These are phyloP conservation scores for Catagonus wagneri DNA, from an alignment of 2,113 vertebrate genomes.

Conservation along the genomic window DNA sequence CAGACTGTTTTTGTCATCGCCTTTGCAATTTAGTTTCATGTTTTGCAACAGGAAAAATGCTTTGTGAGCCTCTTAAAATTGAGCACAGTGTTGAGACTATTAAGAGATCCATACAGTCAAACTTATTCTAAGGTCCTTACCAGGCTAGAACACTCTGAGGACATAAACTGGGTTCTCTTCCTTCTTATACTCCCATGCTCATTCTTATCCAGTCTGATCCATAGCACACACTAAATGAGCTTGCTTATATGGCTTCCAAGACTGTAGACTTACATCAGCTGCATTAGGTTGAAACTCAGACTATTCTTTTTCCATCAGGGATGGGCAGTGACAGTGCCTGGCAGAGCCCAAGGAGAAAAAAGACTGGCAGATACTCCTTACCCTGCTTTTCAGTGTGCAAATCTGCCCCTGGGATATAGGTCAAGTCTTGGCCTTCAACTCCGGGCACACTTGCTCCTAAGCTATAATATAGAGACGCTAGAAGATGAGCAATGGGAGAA, in stretches of 20 bases:
- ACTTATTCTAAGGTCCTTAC: not conserved
- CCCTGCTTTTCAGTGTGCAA: not conserved
- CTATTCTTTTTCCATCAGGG: not conserved
- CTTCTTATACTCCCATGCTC: not conserved
- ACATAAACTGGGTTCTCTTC: not conserved
- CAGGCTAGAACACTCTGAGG: not conserved
- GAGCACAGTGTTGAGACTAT: constrained; percentile 19
- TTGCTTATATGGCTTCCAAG: not conserved
- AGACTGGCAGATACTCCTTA: not conserved
- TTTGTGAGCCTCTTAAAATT: constrained; percentile 14
- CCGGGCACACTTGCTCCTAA: not conserved
- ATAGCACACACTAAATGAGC: not conserved
- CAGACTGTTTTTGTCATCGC: constrained; percentile 3
- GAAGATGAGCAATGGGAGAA: not conserved
- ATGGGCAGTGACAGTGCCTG: not conserved
- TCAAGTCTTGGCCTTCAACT: not conserved
- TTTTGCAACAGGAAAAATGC: constrained; percentile 33
- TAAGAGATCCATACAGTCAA: not conserved
- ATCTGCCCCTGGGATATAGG: not conserved
- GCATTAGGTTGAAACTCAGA: not conserved
- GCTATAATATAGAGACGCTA: constrained; percentile 18
- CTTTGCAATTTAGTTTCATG: constrained; percentile 18
- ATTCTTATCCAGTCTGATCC: not conserved
- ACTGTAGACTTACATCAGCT: not conserved
- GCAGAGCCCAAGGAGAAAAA: not conserved